A percentile compares a stretch with the other conserved stretches of the same genome.
Conservation (phyloP, 2,888 invertebrate species). For the Eumerus sabulonum region DNA sequence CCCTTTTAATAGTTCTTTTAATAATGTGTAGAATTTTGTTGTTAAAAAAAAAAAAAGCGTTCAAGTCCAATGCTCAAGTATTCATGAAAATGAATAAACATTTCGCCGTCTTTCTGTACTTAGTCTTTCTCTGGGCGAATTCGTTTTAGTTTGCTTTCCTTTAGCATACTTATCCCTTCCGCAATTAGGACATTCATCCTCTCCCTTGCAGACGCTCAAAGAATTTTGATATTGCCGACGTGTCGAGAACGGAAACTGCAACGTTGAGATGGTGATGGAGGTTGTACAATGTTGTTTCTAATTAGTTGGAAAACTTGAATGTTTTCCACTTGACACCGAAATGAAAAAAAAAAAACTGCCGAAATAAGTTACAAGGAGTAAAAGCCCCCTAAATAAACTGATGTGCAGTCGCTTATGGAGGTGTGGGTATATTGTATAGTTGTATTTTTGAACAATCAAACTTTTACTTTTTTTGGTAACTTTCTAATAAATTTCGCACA, state of each 20-base stretch:
- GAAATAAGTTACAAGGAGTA: too few relatives aligned
- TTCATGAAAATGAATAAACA: constrained; percentile 40
- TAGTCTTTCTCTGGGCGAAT: constrained; percentile 9
- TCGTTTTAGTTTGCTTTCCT: constrained; percentile 19
- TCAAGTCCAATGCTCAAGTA: constrained; percentile 40
- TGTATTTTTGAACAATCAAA: too few relatives aligned
- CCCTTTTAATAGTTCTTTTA: too few relatives aligned
- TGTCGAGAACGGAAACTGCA: background rate
- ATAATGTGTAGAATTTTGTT: background rate
- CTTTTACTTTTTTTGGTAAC: too few relatives aligned
- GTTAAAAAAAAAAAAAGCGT: background rate
- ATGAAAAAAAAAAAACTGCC: constrained; percentile 9
- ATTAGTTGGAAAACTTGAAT: constrained; percentile 60
- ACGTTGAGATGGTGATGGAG: background rate
- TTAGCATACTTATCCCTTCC: constrained; percentile 34
- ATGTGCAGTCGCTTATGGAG: too few relatives aligned
- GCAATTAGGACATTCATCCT: constrained; percentile 51
- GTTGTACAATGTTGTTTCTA: constrained; percentile 48
- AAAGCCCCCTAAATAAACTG: background rate
- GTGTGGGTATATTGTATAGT: too few relatives aligned
- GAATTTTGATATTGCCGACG: constrained; percentile 16
- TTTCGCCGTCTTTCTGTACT: constrained; percentile 26
- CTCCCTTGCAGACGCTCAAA: background rate
- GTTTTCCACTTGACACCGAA: constrained; percentile 36
- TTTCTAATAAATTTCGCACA: too few relatives aligned